Percentiles rank a stretch among this genome's conserved stretches.
phyloP scores from a whole-genome alignment of 2,888 invertebrate species.

The Dexiosoma caninum region DNA sequence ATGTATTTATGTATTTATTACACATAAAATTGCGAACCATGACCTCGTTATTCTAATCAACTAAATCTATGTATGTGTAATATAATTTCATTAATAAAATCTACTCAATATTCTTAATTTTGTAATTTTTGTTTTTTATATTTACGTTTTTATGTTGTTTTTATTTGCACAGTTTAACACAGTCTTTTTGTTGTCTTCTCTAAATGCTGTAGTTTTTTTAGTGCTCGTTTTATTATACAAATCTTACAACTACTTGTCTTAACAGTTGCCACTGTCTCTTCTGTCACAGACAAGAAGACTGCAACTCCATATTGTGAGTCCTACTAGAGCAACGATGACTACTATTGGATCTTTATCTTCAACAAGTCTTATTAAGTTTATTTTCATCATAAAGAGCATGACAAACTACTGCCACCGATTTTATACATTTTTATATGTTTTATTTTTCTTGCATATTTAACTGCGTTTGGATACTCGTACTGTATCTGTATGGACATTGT shows the following conservation, averaged over 20 bases:
- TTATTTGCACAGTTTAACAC: constrained; percentile 27
- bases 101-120: constrained; percentile 33
- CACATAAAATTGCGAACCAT: background rate
- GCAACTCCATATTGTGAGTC: constrained; percentile 11
- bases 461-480: constrained; percentile 22
- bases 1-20: background rate
- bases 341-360: constrained; percentile 20
- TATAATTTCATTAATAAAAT: constrained; percentile 38
- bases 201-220: constrained; percentile 31
- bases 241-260: constrained; percentile 19
- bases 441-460: background rate
- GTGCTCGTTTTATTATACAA: background rate
- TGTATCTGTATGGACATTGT: background rate
- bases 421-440: constrained; percentile 5
- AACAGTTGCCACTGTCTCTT: constrained; percentile 26
- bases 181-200: background rate
- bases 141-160: constrained; percentile 20
- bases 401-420: constrained; percentile 29
- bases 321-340: constrained; percentile 1
- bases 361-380: constrained; percentile 57
- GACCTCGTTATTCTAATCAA: constrained; percentile 35
- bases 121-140: constrained; percentile 1
- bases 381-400: constrained; percentile 30
- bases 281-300: constrained; percentile 20
- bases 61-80: background rate